Conservation (phyloP, 2,888 invertebrate species). For the Tortrix viridana region DNA sequence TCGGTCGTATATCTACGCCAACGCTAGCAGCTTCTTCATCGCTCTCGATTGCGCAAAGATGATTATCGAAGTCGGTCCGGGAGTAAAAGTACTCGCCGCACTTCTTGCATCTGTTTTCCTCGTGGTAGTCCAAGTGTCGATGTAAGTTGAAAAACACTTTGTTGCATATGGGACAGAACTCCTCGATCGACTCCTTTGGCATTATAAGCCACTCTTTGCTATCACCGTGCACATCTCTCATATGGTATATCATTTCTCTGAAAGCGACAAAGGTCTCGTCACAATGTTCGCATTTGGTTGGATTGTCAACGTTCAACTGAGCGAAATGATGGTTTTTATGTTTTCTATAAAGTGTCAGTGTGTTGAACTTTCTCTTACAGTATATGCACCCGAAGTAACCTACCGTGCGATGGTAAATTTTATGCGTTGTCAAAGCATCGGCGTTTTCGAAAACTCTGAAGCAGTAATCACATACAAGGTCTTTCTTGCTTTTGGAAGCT, state of each 20-base stretch:
- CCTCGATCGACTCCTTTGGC: conserved; percentile 73
- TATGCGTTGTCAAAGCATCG: conserved; percentile 68
- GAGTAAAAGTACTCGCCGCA: conserved; percentile 79
- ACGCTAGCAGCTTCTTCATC: conserved; percentile 63
- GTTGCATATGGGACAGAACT: conserved; percentile 72
- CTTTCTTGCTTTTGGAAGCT: conserved; percentile 58
- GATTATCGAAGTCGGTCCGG: conserved; percentile 67
- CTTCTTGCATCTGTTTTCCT: conserved; percentile 77
- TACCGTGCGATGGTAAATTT: conserved; percentile 73
- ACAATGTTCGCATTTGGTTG: conserved; percentile 77
- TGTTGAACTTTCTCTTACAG: conserved; percentile 80
- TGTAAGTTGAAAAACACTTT: conserved; percentile 76
- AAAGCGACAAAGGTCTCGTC: conserved; percentile 83
- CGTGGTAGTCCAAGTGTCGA: conserved; percentile 73
- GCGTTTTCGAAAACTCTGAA: conserved; percentile 77
- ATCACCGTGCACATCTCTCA: conserved; percentile 74
- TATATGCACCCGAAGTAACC: conserved; percentile 78
- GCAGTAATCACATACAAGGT: conserved; percentile 77
- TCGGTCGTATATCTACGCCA: conserved; percentile 48
- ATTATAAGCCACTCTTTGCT: conserved; percentile 76
- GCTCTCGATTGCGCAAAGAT: conserved; percentile 75
- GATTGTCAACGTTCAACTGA: conserved; percentile 73
- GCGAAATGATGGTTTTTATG: conserved; percentile 79
- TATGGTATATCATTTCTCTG: conserved; percentile 80
- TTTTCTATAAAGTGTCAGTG: conserved; percentile 73